phyloP scores from a whole-genome alignment of 2,113 vertebrate species.

The Mesocricetus auratus region DNA sequence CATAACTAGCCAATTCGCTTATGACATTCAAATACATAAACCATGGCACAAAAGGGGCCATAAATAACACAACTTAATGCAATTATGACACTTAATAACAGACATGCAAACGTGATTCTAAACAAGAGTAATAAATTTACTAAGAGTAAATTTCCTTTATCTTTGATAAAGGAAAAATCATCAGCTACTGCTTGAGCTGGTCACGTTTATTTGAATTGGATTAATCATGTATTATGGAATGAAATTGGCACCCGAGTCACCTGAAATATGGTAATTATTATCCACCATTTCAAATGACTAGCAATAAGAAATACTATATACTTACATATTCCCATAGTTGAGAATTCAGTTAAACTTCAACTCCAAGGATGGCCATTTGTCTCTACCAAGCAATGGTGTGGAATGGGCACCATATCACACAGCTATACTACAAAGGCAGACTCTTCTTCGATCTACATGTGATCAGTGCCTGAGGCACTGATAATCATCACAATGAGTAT shows the following conservation, averaged over 20 bases:
- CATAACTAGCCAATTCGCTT: slow-evolving; percentile 24
- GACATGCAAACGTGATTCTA: slow-evolving; percentile 30
- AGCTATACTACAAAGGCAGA: not conserved
- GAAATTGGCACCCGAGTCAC: not conserved
- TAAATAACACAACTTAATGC: not conserved
- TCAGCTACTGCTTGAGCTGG: not conserved
- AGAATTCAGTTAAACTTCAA: slow-evolving; percentile 1
- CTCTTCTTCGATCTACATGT: not conserved
- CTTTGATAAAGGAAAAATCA: not conserved
- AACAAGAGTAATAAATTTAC: slow-evolving; percentile 41
- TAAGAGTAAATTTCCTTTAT: not conserved
- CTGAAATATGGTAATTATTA: slow-evolving; percentile 15
- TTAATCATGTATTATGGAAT: not conserved
- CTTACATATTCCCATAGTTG: not conserved
- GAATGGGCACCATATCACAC: not conserved
- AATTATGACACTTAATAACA: slow-evolving; percentile 42
- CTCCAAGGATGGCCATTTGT: not conserved
- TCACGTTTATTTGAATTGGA: not conserved
- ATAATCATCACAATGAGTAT: not conserved
- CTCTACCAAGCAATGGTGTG: not conserved
- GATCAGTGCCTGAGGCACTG: not conserved
- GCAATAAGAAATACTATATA: not conserved
- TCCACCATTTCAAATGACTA: slow-evolving; percentile 17
- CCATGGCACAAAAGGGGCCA: not conserved
- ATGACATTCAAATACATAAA: slow-evolving; percentile 50